Conservation (phyloP, 2,888 invertebrate genomes). For the Drepanosiphum platanoidis region DNA sequence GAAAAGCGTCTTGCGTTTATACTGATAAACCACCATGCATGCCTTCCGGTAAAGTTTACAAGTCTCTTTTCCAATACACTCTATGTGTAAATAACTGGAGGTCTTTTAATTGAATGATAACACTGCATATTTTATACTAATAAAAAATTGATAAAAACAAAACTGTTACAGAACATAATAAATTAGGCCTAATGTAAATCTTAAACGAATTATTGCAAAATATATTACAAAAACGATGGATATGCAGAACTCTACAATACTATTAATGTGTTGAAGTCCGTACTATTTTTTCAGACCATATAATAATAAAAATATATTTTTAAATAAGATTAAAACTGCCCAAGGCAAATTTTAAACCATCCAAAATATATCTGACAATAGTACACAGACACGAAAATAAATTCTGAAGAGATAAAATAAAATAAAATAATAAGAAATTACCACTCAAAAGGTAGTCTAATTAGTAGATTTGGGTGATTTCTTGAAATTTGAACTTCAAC, state of each 20-base stretch:
- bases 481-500: too few species aligned
- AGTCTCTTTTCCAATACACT: constrained; percentile 23
- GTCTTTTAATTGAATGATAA: constrained; percentile 34
- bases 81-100: constrained; percentile 27
- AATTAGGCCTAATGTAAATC: background rate
- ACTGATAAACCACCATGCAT: constrained; percentile 44
- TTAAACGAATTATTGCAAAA: background rate
- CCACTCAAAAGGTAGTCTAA: too few species aligned
- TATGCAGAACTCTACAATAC: background rate
- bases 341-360: background rate
- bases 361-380: background rate
- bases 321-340: background rate
- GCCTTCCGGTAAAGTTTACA: constrained; percentile 23
- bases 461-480: too few species aligned
- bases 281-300: background rate
- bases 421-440: too few species aligned
- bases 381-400: too few species aligned
- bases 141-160: background rate
- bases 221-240: background rate
- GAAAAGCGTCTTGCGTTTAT: constrained; percentile 20
- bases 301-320: background rate
- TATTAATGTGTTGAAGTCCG: background rate
- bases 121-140: background rate
- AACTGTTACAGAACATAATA: background rate
- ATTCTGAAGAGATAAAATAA: too few species aligned